Evolutionary conservation across 2,113 vertebrate species (phyloP).

Genomic region (Abramis brama): DNA sequence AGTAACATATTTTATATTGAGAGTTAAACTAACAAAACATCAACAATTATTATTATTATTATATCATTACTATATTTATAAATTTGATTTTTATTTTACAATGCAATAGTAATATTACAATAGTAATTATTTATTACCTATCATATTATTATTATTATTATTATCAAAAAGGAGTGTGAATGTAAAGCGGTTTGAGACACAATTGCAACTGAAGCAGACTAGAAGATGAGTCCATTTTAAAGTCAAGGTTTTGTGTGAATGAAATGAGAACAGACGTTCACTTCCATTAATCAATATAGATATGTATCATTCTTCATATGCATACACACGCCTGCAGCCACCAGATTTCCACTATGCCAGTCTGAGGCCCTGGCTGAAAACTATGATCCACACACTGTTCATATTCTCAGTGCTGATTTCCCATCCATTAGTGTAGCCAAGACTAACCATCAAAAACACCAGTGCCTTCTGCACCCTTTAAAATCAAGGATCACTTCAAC

Average conservation of each 20-base stretch:
- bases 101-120: no score
- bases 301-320: neutral
- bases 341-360: neutral
- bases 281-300: neutral
- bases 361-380: neutral
- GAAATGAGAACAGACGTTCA: neutral
- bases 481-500: constrained; percentile 6
- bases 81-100: no score
- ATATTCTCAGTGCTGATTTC: neutral
- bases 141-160: no score
- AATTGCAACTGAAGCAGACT: no score
- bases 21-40: neutral
- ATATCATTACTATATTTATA: no score
- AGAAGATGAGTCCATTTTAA: no score
- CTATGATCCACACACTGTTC: neutral
- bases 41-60: no score
- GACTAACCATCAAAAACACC: neutral
- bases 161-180: no score
- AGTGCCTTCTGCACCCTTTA: neutral
- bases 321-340: neutral
- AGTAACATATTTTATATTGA: neutral
- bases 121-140: no score
- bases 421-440: constrained; percentile 10
- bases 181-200: no score
- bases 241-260: no score